These are phyloP conservation scores for Syndactyla subalaris DNA, from an alignment of 2,797 vertebrate species.

Conservation along the genomic window DNA sequence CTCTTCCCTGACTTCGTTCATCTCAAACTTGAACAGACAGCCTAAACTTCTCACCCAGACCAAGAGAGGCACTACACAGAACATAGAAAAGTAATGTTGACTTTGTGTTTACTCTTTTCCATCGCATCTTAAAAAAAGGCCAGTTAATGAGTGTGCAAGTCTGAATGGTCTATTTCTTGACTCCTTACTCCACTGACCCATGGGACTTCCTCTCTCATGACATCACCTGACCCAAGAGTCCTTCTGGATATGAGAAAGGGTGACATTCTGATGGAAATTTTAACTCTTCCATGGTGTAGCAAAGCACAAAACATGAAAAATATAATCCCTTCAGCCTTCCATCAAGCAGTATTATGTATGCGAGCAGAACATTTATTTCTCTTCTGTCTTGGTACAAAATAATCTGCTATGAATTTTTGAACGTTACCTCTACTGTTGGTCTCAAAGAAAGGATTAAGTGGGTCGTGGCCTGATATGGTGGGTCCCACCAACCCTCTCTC, in stretches of 20 bases:
- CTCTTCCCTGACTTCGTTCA: background rate
- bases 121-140: background rate
- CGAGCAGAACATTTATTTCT: background rate
- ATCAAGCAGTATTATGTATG: background rate
- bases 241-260: background rate
- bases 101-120: background rate
- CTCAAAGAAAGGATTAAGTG: background rate
- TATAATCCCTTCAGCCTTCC: background rate
- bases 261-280: background rate
- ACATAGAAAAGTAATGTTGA: fast-evolving
- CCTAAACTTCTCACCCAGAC: background rate
- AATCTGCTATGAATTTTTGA: background rate
- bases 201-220: background rate
- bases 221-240: background rate
- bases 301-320: background rate
- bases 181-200: background rate
- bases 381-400: background rate
- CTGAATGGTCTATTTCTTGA: background rate
- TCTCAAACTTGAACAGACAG: background rate
- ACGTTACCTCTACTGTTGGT: background rate
- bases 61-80: background rate
- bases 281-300: background rate
- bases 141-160: background rate
- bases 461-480: background rate
- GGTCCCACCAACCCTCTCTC: background rate